Evolutionary conservation across 2,888 invertebrate genomes (phyloP).

Genomic region (Spodoptera exigua): DNA sequence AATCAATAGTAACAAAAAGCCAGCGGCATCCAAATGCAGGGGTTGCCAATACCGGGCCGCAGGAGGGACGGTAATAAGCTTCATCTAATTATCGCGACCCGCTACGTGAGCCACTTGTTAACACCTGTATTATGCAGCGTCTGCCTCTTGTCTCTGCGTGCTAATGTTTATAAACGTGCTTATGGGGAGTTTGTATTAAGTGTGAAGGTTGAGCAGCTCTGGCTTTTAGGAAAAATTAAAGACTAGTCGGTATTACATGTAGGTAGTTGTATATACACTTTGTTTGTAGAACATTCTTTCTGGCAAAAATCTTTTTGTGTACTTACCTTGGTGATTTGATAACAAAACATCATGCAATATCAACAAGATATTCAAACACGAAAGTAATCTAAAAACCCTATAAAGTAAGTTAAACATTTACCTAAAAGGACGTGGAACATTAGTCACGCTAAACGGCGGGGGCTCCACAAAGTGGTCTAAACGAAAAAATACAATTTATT

Average conservation of each 20-base stretch:
- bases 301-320: background rate
- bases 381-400: conserved; percentile 49
- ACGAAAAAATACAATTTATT: conserved; percentile 75
- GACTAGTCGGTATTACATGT: too few relatives aligned
- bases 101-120: conserved; percentile 70
- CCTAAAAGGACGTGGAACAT: conserved; percentile 55
- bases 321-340: background rate
- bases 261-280: too few relatives aligned
- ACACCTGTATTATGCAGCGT: conserved; percentile 69
- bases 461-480: conserved; percentile 64
- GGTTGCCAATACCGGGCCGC: conserved; percentile 57
- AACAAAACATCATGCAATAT: background rate
- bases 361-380: conserved; percentile 27
- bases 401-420: conserved; percentile 58
- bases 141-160: conserved; percentile 37
- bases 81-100: conserved; percentile 71
- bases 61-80: conserved; percentile 68
- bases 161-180: conserved; percentile 34
- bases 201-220: conserved; percentile 15
- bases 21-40: conserved; percentile 41
- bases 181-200: conserved; percentile 40
- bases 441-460: conserved; percentile 61
- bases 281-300: too few relatives aligned
- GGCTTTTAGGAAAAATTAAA: background rate
- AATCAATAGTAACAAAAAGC: conserved; percentile 56